Percentiles rank a stretch among this genome's conserved stretches.
These are phyloP conservation scores for Leptopilina clavipes DNA, from an alignment of 1,140 invertebrate genomes.

Conservation along the genomic window DNA sequence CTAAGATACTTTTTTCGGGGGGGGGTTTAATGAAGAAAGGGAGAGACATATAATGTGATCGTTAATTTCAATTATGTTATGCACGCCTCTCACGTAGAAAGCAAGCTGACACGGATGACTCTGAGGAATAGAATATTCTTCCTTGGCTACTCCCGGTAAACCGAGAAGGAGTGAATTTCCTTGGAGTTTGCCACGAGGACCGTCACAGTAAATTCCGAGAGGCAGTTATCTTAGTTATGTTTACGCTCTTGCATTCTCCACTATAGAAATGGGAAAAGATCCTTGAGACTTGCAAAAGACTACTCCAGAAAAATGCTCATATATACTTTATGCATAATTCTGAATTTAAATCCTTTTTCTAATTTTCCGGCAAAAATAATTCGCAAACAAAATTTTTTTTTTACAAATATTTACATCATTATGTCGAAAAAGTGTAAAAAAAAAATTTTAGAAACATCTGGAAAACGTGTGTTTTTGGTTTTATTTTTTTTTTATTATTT, in stretches of 20 bases:
- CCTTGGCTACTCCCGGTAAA: not conserved
- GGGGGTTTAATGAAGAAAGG: too few species aligned
- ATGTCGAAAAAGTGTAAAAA: too few species aligned
- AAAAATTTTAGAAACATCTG: too few species aligned
- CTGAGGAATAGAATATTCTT: conserved; percentile 30
- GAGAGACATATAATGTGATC: not conserved
- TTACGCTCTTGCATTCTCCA: not conserved
- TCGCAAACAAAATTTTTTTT: too few species aligned
- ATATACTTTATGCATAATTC: not conserved
- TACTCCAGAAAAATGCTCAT: not conserved
- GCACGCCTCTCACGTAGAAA: conserved; percentile 29
- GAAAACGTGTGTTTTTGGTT: too few species aligned
- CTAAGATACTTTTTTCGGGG: too few species aligned
- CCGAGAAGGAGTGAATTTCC: conserved; percentile 13
- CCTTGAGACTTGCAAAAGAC: not conserved
- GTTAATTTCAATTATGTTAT: conserved; percentile 26
- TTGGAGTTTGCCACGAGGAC: conserved; percentile 7
- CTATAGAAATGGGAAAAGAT: not conserved
- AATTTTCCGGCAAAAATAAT: not conserved
- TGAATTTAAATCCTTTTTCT: not conserved
- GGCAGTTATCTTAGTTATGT: conserved; percentile 15
- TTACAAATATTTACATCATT: too few species aligned
- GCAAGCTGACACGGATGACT: conserved; percentile 13
- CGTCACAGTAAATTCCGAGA: not conserved
- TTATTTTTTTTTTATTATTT: too few species aligned